phyloP scores from a whole-genome alignment of 2,888 invertebrate genomes.

The Thereva nobilitata region DNA sequence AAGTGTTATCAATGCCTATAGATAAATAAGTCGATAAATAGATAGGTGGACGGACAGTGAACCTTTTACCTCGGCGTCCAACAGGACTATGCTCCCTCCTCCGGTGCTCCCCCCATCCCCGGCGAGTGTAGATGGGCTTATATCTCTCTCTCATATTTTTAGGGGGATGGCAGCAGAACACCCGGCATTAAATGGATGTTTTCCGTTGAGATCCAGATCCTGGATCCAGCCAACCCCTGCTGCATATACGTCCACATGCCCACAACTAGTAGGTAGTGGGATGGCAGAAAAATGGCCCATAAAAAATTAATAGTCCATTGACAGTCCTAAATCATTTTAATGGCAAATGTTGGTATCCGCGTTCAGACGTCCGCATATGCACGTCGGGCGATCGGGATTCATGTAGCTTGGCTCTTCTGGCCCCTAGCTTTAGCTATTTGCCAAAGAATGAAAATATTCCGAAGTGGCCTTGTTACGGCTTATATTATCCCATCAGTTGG shows the following conservation, averaged over 20 bases:
- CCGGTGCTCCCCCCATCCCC: too few species aligned
- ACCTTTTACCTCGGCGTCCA: background rate
- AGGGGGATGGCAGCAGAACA: too few species aligned
- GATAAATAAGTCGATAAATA: slow-evolving; percentile 39
- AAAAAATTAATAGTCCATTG: slow-evolving; percentile 46
- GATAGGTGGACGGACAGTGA: slow-evolving; percentile 14
- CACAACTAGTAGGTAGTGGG: background rate
- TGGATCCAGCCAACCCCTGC: slow-evolving; percentile 16
- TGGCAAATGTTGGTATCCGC: slow-evolving; percentile 44
- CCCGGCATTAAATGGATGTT: too few species aligned
- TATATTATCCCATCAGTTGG: too few species aligned
- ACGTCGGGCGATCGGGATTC: slow-evolving; percentile 3
- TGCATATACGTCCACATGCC: slow-evolving; percentile 1
- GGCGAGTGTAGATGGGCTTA: too few species aligned
- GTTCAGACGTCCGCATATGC: slow-evolving; percentile 6
- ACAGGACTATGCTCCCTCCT: too few species aligned
- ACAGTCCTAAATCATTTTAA: slow-evolving; percentile 46
- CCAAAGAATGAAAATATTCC: too few species aligned
- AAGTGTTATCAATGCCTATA: slow-evolving; percentile 34
- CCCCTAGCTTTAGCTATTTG: too few species aligned
- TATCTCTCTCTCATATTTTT: too few species aligned
- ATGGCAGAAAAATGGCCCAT: slow-evolving; percentile 39
- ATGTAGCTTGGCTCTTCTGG: too few species aligned
- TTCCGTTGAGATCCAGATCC: background rate
- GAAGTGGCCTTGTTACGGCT: too few species aligned